Percentiles rank a stretch among this genome's conserved stretches.
Conservation (phyloP, 2,888 invertebrate species). For the Crioceris asparagi region DNA sequence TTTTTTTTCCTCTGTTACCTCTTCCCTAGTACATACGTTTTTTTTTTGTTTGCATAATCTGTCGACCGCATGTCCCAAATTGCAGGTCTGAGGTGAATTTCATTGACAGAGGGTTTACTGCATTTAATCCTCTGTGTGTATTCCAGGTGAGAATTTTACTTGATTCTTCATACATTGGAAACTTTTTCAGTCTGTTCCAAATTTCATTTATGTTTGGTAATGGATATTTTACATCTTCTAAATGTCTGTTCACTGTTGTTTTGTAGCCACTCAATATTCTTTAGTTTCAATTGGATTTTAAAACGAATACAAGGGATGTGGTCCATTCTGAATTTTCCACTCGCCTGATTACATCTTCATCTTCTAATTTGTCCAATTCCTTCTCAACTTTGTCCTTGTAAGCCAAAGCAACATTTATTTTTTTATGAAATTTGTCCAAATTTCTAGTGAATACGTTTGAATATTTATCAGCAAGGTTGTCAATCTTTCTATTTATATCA, state of each 20-base stretch:
- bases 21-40: too few relatives aligned
- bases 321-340: constrained; percentile 15
- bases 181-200: too few relatives aligned
- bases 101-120: too few relatives aligned
- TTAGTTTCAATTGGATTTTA: constrained; percentile 15
- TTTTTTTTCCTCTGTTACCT: too few relatives aligned
- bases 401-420: constrained; percentile 22
- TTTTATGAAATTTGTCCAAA: constrained; percentile 15
- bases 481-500: neutral
- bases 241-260: constrained; percentile 17
- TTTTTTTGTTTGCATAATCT: too few relatives aligned
- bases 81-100: too few relatives aligned
- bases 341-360: constrained; percentile 20
- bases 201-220: too few relatives aligned
- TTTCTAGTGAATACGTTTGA: constrained; percentile 2
- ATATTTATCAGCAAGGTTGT: neutral
- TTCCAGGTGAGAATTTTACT: too few relatives aligned
- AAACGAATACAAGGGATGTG: constrained; percentile 19
- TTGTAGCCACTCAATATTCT: constrained; percentile 21
- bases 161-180: too few relatives aligned
- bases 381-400: constrained; percentile 20
- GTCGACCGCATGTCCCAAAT: too few relatives aligned
- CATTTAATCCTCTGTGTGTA: too few relatives aligned
- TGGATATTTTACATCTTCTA: constrained; percentile 19
- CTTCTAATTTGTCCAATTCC: too few relatives aligned